Evolutionary conservation across 2,797 vertebrate species (phyloP), one percentile per base, ranked within the genome.

Genomic region (Lepilemur septentrionalis): DNA sequence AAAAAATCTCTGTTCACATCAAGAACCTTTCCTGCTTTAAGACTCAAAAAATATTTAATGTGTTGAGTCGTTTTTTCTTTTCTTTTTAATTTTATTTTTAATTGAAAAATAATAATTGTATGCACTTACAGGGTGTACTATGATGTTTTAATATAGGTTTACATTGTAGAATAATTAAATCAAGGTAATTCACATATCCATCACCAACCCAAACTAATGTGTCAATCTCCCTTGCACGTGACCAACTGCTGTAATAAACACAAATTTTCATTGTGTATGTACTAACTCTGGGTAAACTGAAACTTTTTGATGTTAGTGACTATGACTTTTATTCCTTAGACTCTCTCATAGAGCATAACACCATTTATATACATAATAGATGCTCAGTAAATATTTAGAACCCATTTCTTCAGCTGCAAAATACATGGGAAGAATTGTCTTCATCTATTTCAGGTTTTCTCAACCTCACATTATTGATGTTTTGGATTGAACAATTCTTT

Each of bases 1-100:
- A 69, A 22, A 50, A 48, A 2, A 9, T 63, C 11, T 11, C 57
- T 69, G 5, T 70, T 87, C 25, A 81, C 50, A 83, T 61, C 61
- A 80, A 93, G 67, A 89, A 87, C 20, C 25, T 79, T 83, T 92
- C 63, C 41, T 85, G 30, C n/a, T 70, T 86, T 43, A 89, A 92
- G 18, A n/a, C 22, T 82, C 30, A 55, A 82, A 63, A 46, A 25
- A 55, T 4, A 14, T 43, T 43, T n/a, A 55, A 50, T 41, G 20
- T 65, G 2, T 55, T 78, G 3, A 10, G 14, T 15, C 23, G 57
- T 76, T 84, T 91, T 78, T 93, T 76, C 41, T 25, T 90, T 69
- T 25, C n/a, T 78, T 82, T 52, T 92, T 43, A 20, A 87, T 59
- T 92, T 76, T 67, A 41, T 79, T n/a, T 43, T 50, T 55, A 52